A percentile compares a stretch with the other conserved stretches of the same genome.
Evolutionary conservation across 2,113 vertebrate species (phyloP).

Genomic region (Anhinga rufa): DNA sequence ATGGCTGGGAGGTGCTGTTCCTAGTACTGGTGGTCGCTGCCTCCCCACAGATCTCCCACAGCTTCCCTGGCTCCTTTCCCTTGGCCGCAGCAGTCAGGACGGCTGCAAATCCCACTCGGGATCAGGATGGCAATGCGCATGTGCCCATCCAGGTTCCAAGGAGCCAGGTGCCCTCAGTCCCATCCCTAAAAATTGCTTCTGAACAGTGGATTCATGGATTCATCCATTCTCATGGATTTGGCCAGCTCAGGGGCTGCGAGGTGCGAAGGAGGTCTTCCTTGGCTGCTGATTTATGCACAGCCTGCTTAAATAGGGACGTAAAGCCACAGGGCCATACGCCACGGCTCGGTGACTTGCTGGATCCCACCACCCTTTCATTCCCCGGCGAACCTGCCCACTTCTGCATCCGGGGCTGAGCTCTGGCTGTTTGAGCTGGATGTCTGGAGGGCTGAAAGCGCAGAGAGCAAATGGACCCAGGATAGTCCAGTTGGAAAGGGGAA

Average conservation of each 20-base stretch:
- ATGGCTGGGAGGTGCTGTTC: neutral
- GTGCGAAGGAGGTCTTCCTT: neutral
- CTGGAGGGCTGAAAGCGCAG: neutral
- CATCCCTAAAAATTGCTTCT: neutral
- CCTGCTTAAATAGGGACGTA: neutral
- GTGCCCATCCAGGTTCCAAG: neutral
- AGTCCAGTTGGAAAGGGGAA: neutral
- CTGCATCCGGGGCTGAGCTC: neutral
- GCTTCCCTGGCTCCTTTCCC: neutral
- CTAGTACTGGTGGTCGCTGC: rapidly evolving
- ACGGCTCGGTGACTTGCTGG: neutral
- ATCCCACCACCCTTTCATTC: neutral
- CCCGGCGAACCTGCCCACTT: neutral
- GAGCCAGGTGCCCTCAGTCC: neutral
- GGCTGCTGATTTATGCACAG: neutral
- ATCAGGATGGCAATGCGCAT: neutral
- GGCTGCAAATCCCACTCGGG: neutral
- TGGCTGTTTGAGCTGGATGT: neutral
- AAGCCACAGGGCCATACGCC: neutral
- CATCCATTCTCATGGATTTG: neutral
- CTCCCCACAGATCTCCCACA: neutral
- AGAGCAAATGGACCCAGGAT: neutral
- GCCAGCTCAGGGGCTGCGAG: neutral
- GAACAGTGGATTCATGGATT: neutral
- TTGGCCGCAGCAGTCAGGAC: neutral